Evolutionary conservation across 1,140 invertebrate genomes (phyloP), one percentile per base, ranked within the genome.

Genomic region (Zaprionus tsacasi): DNA sequence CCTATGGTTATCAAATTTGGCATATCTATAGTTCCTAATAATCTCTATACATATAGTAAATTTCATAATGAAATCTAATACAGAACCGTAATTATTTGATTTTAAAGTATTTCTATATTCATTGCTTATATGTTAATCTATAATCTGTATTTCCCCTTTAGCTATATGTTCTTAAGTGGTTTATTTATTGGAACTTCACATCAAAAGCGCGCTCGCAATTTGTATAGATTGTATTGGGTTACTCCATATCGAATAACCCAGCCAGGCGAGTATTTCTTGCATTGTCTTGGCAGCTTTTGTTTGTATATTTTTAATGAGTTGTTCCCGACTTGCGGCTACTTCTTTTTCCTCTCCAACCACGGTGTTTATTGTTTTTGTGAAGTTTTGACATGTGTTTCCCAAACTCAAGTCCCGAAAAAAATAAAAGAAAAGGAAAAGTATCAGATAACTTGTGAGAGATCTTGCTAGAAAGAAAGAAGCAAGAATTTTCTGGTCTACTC

Each of bases 301-400:
- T 83, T 72, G 83, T 87, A 80, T 72, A 68, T 38, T 66, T 82
- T 83, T 80, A 83, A 88, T 88, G 80, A 88, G 80, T 80, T 75
- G 56, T 78, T 75, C 48, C 60, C 38, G 77, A 80, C 88, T 80
- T 88, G 80, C 56, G 56, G 67, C 56, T 25, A 33, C 57, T 45
- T 25, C 50, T 45, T 25, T 52, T 17, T 6, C 60, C 27, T n/a
- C 25, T 21, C 27, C 59, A 15, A 63, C 55, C 60, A 50, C 64
- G 27, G 38, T 43, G 40, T 68, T 66, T 68, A 64, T 72, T 86
- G 72, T 85, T 79, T 70, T 55, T 64, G 43, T 67, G 59, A 54
- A 70, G 70, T 85, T 89, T 89, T 88, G 85, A 89, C 81, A 88
- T 88, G 81, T 76, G 72, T 69, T 69, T 58, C 52, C 35, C 33